Evolutionary conservation across 2,888 invertebrate genomes (phyloP).

Genomic region (Amphipoea oculea): DNA sequence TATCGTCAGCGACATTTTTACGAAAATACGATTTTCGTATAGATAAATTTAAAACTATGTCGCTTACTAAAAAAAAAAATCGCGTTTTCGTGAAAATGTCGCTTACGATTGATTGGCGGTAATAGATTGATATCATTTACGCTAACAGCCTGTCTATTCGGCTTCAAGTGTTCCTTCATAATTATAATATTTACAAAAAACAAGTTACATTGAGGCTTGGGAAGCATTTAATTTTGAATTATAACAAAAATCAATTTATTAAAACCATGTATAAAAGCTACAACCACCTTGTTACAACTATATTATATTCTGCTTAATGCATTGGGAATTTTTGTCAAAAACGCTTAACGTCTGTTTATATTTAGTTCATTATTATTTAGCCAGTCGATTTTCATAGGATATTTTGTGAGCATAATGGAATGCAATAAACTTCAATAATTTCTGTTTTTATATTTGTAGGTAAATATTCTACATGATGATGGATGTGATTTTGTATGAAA

Average conservation of each 20-base stretch:
- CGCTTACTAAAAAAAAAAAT: too few species aligned
- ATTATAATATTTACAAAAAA: conserved; percentile 46
- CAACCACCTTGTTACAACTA: conserved; percentile 1
- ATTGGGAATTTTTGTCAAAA: conserved; percentile 50
- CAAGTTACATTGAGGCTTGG: conserved; percentile 49
- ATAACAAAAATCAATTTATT: conserved; percentile 36
- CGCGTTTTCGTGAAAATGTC: too few species aligned
- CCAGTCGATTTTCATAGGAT: conserved; percentile 52
- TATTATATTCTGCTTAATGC: conserved; percentile 39
- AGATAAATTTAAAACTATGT: too few species aligned
- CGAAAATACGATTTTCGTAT: too few species aligned
- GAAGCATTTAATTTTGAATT: conserved; percentile 45
- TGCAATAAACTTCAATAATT: conserved; percentile 59
- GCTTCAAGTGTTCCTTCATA: conserved; percentile 49
- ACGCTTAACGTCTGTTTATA: conserved; percentile 34
- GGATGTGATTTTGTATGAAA: conserved; percentile 63
- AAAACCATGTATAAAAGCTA: conserved; percentile 25
- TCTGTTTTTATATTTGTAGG: conserved; percentile 63
- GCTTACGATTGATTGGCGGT: too few species aligned
- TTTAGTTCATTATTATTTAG: conserved; percentile 40
- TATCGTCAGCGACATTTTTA: too few species aligned
- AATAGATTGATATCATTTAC: conserved; percentile 2
- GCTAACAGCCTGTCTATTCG: conserved; percentile 50
- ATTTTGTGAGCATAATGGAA: conserved; percentile 59
- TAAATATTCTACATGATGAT: conserved; percentile 58